Base-by-base conservation (phyloP, 1,140 invertebrate genomes). In the Zaprionus ghesquierei region DNA sequence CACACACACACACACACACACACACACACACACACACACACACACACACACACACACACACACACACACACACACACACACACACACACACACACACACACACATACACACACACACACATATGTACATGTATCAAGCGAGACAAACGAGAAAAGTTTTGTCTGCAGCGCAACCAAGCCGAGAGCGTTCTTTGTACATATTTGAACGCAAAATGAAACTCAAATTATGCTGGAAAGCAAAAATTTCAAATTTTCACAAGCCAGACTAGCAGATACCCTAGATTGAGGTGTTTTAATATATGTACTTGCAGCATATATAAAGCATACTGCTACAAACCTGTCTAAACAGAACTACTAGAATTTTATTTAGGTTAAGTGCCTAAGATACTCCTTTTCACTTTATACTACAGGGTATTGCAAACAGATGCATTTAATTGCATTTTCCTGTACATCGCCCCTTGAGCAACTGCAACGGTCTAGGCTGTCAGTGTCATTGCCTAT, bases 401-500 rank as follows among this genome's bases (percentile, higher is more conserved):
- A 8, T 5, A 23, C 15, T 33, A 51, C 49, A 63, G 33, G 49
- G 60, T 63, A 41, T 29, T 13, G 33, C 15, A 46, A 33, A 25
- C 33, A 44, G 63, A 44, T 68, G 55, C 64, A 51, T 64, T 70
- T 85, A 85, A 84, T 85, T 84, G 69, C 77, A 77, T 80, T 84
- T 85, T 61, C 69, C 69, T 85, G 73, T 77, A 58, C 25, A 55
- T 61, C 27, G n/a, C 23, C 8, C 51, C 10, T 49, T 33, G 46
- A 18, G n/a, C 63, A 77, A 69, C 69, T 74, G 51, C 22, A 68
- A 76, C 58, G 60, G 60, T 73, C 51, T 61, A 27, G 15, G 27
- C 46, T 64, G 49, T 64, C 60, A 65, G 12, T 53, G 41, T 58
- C 65, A 74, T 41, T 69, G 64, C 71, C 71, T 61, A 33, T 31